Base-by-base conservation (phyloP, 2,113 vertebrate species). In the Lophotis ruficrista region DNA sequence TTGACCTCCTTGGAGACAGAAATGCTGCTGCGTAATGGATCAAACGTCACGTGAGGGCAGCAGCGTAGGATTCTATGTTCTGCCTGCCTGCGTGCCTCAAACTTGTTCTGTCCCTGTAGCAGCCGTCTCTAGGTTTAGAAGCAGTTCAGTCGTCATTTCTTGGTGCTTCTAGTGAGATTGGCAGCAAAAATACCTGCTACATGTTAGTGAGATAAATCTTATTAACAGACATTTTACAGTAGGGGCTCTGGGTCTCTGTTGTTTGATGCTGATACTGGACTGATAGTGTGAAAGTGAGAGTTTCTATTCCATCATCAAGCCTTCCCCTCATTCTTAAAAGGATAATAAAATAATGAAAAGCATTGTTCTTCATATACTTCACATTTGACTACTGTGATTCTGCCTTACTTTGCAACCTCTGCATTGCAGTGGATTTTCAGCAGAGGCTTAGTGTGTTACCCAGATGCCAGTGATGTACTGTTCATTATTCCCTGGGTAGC, bases 351-450 rank as follows among this genome's bases (percentile, higher is more conserved):
- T 56, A 57, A 35, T 23, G 3, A 51, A 89, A 60, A 54, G 6
- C 3, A 23, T 69, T 37, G 17, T 81, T 92, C 53, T 79, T 89
- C 38, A 33, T 53, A 12, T 37, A 47, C 31, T 84, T 83, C 41
- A 53, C 8, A 14, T 89, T 65, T 80, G 83, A 51, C 25, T 88
- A 4, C 43, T 90, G 37, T 62, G 72, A 54, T 89, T 69, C 37
- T 85, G 81, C 84, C 62, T 89, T 33, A n/a, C 9, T 66, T 93
- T 83, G 45, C 77, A 75, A 15, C 19, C 37, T 82, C 89, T 95
- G 87, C 83, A 83, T 83, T 96, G 93, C 90, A 81, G 79, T 73
- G 41, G 41, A 38, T 91, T 70, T 86, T 80, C 47, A 85, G 66
- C 45, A 80, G 86, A 66, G 51, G 30, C 57, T 84, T 79, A 18